A percentile compares a stretch with the other conserved stretches of the same genome.
Evolutionary conservation across 23 tunicate species (phyloP).

Genomic region (Ciona savignyi): DNA sequence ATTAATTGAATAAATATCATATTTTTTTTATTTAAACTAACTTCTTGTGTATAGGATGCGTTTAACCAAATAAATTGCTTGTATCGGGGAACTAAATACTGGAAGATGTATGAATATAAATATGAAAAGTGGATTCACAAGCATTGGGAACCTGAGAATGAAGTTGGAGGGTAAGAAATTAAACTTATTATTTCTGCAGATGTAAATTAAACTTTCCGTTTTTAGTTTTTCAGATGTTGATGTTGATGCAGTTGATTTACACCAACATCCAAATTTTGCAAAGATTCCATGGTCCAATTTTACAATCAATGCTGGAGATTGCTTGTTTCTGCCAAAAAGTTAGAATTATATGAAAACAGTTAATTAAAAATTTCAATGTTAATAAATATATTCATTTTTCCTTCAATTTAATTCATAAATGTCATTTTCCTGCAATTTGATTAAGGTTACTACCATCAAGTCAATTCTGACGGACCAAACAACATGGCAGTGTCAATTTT

Average conservation of each 20-base stretch:
- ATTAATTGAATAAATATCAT: no score
- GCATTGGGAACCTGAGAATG: slow-evolving; percentile 51
- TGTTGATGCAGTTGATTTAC: slow-evolving; percentile 57
- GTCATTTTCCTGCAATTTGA: slow-evolving; percentile 5
- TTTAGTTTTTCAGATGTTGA: slow-evolving; percentile 66
- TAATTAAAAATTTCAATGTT: not conserved
- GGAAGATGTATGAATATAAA: slow-evolving; percentile 78
- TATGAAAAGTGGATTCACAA: slow-evolving; percentile 70
- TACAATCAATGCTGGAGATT: slow-evolving; percentile 76
- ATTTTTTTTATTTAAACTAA: not conserved
- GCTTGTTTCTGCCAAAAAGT: slow-evolving; percentile 80
- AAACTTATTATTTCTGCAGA: not conserved
- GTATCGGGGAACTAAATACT: slow-evolving; percentile 44
- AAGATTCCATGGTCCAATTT: slow-evolving; percentile 72
- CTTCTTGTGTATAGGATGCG: slow-evolving; percentile 40
- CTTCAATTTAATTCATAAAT: no score
- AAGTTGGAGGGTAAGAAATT: slow-evolving; percentile 63
- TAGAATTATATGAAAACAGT: not conserved
- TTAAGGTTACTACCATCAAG: slow-evolving; percentile 74
- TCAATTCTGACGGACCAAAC: slow-evolving; percentile 56
- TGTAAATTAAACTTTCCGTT: not conserved
- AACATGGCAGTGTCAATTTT: slow-evolving; percentile 69
- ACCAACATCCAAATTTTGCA: slow-evolving; percentile 42
- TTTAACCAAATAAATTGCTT: slow-evolving; percentile 73
- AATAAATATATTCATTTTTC: no score